These are phyloP conservation scores for Hephaestus fuliginosus DNA, from an alignment of 2,797 vertebrate species.

Conservation along the genomic window DNA sequence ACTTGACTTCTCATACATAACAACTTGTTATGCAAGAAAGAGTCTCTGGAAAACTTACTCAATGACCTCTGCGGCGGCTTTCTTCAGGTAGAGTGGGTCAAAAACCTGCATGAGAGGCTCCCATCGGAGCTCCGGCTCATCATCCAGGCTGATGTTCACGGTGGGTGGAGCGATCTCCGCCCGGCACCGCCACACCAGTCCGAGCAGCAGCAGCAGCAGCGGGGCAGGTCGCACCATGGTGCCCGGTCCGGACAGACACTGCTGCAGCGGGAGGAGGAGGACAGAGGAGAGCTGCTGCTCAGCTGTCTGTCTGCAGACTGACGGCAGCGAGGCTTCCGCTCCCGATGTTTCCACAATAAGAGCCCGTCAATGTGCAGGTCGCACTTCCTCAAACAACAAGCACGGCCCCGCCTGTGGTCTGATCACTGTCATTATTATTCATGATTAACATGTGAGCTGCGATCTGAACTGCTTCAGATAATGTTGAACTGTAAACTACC, in stretches of 20 bases:
- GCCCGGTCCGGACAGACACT: no score
- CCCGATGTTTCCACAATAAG: conserved; percentile 52
- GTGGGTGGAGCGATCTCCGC: conserved; percentile 68
- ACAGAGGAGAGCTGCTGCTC: no score
- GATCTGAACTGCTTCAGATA: neutral
- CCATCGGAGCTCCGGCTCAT: conserved; percentile 75
- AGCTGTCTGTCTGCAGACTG: no score
- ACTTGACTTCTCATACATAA: neutral
- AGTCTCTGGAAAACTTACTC: conserved; percentile 76
- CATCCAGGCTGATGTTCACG: conserved; percentile 81
- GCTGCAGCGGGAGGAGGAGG: no score
- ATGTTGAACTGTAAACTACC: neutral
- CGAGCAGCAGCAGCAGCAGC: conserved; percentile 39
- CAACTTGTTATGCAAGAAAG: no score
- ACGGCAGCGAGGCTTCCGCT: conserved; percentile 34
- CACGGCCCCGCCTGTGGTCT: no score
- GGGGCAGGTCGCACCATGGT: neutral
- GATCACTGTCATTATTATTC: neutral
- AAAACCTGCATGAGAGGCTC: conserved; percentile 67
- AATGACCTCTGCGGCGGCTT: conserved; percentile 78
- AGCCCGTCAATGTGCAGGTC: neutral
- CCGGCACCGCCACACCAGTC: conserved; percentile 14
- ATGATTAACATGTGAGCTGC: neutral
- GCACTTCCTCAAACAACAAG: no score
- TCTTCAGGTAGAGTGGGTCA: conserved; percentile 70